Conservation (phyloP, 2,797 vertebrate species). For the Sibirionetta formosa region DNA sequence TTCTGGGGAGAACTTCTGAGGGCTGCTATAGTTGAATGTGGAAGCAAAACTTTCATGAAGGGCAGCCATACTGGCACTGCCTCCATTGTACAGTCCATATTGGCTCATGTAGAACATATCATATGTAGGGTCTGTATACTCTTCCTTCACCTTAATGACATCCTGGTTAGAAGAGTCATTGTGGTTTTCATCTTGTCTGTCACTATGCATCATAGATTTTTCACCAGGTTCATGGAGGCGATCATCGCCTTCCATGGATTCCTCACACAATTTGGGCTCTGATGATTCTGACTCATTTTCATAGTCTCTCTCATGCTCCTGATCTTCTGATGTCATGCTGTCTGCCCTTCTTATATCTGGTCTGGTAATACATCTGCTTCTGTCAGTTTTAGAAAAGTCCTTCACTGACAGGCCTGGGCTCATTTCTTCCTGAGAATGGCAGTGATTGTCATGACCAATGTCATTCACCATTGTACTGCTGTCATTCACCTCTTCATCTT, state of each 20-base stretch:
- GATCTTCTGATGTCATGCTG: conserved; percentile 98
- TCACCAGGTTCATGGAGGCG: conserved; percentile 81
- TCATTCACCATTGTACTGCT: conserved; percentile 80
- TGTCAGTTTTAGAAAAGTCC: conserved; percentile 92
- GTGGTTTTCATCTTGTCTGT: conserved; percentile 90
- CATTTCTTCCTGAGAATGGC: conserved; percentile 96
- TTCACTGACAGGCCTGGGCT: conserved; percentile 93
- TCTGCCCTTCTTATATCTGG: conserved; percentile 93
- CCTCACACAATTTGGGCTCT: conserved; percentile 94
- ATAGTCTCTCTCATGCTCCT: conserved; percentile 97
- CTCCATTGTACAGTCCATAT: conserved; percentile 95
- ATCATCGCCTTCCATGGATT: conserved; percentile 93
- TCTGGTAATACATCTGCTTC: conserved; percentile 90
- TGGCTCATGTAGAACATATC: conserved; percentile 99
- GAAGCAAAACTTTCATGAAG: conserved; percentile 96
- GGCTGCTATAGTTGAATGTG: conserved; percentile 95
- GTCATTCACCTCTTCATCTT: conserved; percentile 94
- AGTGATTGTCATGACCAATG: conserved; percentile 89
- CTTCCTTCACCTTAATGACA: conserved; percentile 96
- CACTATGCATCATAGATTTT: conserved; percentile 87
- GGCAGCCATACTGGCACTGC: conserved; percentile 95
- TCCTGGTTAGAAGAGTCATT: conserved; percentile 90
- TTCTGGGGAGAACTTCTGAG: conserved; percentile 96
- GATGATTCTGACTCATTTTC: conserved; percentile 98
- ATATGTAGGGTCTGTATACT: conserved; percentile 95